Conservation (phyloP, 1,140 invertebrate genomes). For the Calliopsis andreniformis region DNA sequence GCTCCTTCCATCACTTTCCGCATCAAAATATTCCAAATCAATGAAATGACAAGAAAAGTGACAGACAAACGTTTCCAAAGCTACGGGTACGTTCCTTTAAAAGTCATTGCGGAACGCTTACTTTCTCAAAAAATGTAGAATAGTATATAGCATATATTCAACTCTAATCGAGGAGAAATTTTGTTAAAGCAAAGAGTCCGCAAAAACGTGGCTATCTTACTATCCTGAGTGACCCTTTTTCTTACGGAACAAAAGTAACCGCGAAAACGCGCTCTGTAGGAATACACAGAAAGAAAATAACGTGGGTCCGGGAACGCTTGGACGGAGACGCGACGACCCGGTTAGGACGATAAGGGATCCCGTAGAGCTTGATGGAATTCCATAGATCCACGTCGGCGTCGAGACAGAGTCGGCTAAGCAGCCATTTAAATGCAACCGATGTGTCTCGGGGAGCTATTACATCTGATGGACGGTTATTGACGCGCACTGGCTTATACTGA, state of each 20-base stretch:
- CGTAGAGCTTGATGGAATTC: conserved; percentile 81
- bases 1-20: too few relatives aligned
- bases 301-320: conserved; percentile 59
- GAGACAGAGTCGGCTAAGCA: conserved; percentile 82
- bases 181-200: background rate
- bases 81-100: too few relatives aligned
- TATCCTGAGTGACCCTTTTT: background rate
- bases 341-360: conserved; percentile 80
- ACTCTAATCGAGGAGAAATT: conserved; percentile 41
- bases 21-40: background rate
- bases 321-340: conserved; percentile 74
- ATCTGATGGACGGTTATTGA: conserved; percentile 82
- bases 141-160: too few relatives aligned
- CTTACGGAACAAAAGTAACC: conserved; percentile 45
- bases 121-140: too few relatives aligned
- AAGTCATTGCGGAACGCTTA: too few relatives aligned
- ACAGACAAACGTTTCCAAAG: too few relatives aligned
- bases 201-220: background rate
- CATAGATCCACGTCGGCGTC: conserved; percentile 81
- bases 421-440: conserved; percentile 83
- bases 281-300: conserved; percentile 65
- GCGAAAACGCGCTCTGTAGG: conserved; percentile 45
- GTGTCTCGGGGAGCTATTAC: conserved; percentile 82
- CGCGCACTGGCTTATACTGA: conserved; percentile 79
- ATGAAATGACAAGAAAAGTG: too few relatives aligned